These are phyloP conservation scores for Pogoniulus pusillus DNA, from an alignment of 2,797 vertebrate genomes.

Conservation along the genomic window DNA sequence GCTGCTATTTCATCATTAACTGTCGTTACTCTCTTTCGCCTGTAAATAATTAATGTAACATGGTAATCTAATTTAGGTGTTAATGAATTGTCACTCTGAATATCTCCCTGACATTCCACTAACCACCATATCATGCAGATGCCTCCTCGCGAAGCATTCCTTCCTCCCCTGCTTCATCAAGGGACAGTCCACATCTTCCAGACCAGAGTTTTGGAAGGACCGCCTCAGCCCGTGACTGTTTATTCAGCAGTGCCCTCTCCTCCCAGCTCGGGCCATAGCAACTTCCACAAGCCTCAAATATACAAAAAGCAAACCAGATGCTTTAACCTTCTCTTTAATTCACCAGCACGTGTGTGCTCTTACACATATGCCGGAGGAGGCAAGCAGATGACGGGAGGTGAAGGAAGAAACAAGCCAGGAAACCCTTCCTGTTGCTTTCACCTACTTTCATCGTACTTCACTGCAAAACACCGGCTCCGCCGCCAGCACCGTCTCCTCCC, in stretches of 20 bases:
- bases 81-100: conserved; percentile 25
- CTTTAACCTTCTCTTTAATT: neutral
- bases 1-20: neutral
- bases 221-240: rapidly evolving
- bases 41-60: neutral
- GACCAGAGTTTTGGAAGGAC: neutral
- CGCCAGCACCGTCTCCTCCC: neutral
- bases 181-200: neutral
- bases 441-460: conserved; percentile 33
- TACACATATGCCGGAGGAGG: neutral
- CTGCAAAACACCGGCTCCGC: neutral
- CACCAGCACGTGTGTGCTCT: neutral
- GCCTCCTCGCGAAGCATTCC: neutral
- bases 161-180: neutral
- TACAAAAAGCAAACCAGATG: neutral
- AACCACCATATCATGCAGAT: neutral
- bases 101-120: neutral
- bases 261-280: neutral
- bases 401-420: neutral
- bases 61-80: neutral
- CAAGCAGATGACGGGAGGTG: neutral
- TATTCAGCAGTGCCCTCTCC: neutral
- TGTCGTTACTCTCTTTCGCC: neutral
- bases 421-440: neutral
- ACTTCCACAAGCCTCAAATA: neutral